Percentiles rank a stretch among this genome's conserved stretches.
Evolutionary conservation across 1,140 invertebrate species (phyloP).

Genomic region (Caenorhabditis tropicalis): DNA sequence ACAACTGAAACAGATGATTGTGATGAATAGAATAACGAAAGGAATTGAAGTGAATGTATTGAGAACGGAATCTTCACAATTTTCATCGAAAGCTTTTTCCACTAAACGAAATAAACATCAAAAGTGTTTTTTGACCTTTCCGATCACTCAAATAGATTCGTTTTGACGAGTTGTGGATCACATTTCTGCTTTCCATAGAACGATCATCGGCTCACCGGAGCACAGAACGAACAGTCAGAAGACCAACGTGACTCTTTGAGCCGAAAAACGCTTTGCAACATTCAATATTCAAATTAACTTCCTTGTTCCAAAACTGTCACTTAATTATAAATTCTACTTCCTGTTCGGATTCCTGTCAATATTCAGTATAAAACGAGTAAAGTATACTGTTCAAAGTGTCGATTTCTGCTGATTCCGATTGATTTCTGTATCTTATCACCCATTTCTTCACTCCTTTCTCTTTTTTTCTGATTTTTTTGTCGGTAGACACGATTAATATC

Average conservation of each 20-base stretch:
- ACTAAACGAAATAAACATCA: no score
- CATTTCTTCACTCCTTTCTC: not conserved
- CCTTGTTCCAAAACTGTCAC: not conserved
- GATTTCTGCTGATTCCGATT: not conserved
- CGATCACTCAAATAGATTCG: no score
- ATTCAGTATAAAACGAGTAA: no score
- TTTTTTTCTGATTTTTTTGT: not conserved
- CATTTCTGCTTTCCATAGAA: not conserved
- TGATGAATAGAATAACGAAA: no score
- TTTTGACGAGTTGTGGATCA: not conserved
- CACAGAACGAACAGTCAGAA: not conserved
- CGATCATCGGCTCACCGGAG: not conserved
- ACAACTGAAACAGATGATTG: no score
- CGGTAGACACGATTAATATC: not conserved
- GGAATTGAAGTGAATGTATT: no score
- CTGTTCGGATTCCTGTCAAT: no score
- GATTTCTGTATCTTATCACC: not conserved
- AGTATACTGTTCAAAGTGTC: not conserved
- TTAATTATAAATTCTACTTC: not conserved
- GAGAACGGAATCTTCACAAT: no score
- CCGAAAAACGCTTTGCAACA: not conserved
- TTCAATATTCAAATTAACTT: not conserved
- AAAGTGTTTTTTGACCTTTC: no score
- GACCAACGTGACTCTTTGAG: not conserved
- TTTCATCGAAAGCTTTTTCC: no score